Evolutionary conservation across 2,888 invertebrate species (phyloP).

Genomic region (Entomobrya multifasciata): DNA sequence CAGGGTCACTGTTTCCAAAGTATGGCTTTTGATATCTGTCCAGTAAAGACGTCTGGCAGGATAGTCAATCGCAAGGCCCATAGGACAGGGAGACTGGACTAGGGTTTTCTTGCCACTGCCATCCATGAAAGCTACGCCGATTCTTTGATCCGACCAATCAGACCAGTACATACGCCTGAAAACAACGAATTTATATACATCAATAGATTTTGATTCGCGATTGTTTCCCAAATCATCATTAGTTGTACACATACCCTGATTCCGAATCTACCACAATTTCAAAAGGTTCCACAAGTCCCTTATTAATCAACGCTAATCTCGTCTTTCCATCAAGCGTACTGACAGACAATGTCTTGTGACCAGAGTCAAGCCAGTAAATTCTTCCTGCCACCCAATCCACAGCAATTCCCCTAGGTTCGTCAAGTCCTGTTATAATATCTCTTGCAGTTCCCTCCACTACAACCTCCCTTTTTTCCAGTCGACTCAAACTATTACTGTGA

Average conservation of each 20-base stretch:
- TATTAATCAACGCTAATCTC: conserved; percentile 83
- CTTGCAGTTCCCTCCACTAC: not conserved
- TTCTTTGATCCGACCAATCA: conserved; percentile 85
- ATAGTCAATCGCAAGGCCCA: conserved; percentile 89
- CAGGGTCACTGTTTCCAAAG: conserved; percentile 86
- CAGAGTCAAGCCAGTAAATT: conserved; percentile 87
- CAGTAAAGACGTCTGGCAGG: conserved; percentile 90
- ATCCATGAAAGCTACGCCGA: conserved; percentile 86
- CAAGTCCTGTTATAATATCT: conserved; percentile 82
- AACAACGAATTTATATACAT: not conserved
- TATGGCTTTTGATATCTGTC: conserved; percentile 90
- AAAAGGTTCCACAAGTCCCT: conserved; percentile 85
- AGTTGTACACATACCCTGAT: too few species aligned
- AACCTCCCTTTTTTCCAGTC: conserved; percentile 47
- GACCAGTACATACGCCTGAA: conserved; percentile 88
- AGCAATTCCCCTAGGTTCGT: conserved; percentile 88
- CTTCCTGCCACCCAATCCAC: conserved; percentile 87
- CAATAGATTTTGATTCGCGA: too few species aligned
- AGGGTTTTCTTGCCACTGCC: conserved; percentile 85
- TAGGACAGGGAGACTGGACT: conserved; percentile 87
- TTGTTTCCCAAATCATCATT: too few species aligned
- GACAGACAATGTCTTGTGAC: conserved; percentile 82
- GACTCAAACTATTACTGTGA: conserved; percentile 51
- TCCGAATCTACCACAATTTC: conserved; percentile 87
- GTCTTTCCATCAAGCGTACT: conserved; percentile 84